These are phyloP conservation scores for Eristalinus aeneus DNA, from an alignment of 2,888 invertebrate genomes.

Conservation along the genomic window DNA sequence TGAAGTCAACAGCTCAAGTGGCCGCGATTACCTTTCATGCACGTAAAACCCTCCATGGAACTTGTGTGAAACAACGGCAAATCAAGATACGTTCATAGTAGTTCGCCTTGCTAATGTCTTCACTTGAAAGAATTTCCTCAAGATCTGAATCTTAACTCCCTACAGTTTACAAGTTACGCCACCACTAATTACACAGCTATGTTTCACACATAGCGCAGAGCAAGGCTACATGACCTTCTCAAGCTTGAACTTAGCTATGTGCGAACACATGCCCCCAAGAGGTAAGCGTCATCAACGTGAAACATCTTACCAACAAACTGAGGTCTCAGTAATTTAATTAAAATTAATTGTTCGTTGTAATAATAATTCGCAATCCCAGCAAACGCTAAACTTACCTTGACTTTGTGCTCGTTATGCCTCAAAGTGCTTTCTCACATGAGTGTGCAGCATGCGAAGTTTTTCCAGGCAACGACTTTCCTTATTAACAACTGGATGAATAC, in stretches of 20 bases:
- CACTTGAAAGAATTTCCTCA: background rate
- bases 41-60: background rate
- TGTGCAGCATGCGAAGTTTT: conserved; percentile 27
- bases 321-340: conserved; percentile 7
- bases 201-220: background rate
- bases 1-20: background rate
- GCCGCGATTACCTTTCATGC: background rate
- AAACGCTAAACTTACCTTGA: conserved; percentile 34
- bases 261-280: background rate
- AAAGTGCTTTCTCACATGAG: conserved; percentile 50
- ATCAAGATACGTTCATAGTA: background rate
- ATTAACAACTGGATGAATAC: conserved; percentile 49
- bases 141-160: background rate
- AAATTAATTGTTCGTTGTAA: conserved; percentile 25
- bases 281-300: background rate
- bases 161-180: background rate
- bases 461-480: conserved; percentile 31
- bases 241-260: background rate
- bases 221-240: background rate
- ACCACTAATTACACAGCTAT: background rate
- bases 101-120: background rate
- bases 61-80: background rate
- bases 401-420: conserved; percentile 50
- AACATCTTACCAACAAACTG: background rate
- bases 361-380: conserved; percentile 2